These are phyloP conservation scores for Eriocheir sinensis DNA, from an alignment of 1,140 invertebrate genomes.

Conservation along the genomic window DNA sequence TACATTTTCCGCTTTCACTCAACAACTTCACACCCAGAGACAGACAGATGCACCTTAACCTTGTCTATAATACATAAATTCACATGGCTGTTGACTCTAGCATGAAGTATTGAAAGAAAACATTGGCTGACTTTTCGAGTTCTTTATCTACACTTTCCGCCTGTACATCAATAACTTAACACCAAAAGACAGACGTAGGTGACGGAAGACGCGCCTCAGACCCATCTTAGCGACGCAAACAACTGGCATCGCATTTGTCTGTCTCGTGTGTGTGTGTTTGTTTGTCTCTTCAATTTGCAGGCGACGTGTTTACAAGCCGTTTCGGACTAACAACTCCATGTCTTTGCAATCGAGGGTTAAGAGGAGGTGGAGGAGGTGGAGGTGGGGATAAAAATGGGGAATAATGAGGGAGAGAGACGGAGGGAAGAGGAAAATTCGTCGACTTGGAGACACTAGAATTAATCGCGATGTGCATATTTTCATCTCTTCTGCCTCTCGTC, in stretches of 20 bases:
- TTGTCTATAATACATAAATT: too few species aligned
- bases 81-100: too few species aligned
- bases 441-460: not conserved
- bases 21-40: too few species aligned
- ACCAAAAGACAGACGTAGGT: too few species aligned
- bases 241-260: not conserved
- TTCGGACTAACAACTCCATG: not conserved
- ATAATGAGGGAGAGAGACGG: not conserved
- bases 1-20: too few species aligned
- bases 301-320: conserved; percentile 8
- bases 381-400: not conserved
- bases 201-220: too few species aligned
- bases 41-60: too few species aligned
- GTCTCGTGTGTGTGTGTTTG: not conserved
- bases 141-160: too few species aligned
- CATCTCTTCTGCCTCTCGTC: not conserved
- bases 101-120: too few species aligned
- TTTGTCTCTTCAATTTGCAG: conserved; percentile 5
- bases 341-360: not conserved
- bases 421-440: not conserved
- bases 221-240: not conserved
- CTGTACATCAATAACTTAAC: too few species aligned
- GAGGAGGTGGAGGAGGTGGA: not conserved
- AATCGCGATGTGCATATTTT: conserved; percentile 12
- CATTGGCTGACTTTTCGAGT: too few species aligned